Evolutionary conservation across 1,140 invertebrate species (phyloP).

Genomic region (Leptoteleia sp.): DNA sequence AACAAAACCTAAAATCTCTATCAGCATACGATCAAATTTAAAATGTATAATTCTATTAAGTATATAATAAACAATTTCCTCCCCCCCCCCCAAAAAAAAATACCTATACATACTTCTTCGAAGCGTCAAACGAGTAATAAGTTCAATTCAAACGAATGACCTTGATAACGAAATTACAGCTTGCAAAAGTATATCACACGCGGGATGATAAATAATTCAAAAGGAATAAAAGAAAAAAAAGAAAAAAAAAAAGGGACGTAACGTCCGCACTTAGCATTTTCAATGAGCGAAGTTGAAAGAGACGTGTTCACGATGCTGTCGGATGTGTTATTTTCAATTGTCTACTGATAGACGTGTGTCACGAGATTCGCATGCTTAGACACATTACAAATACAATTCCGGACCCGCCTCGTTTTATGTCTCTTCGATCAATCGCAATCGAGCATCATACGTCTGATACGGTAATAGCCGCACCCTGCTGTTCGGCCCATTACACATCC

Average conservation of each 20-base stretch:
- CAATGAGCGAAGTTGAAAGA: slow-evolving; percentile 31
- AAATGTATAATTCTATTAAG: no score
- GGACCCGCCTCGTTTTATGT: slow-evolving; percentile 57
- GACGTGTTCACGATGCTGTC: slow-evolving; percentile 35
- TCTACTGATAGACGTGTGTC: slow-evolving; percentile 52
- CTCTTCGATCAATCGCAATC: slow-evolving; percentile 59
- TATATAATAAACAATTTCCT: no score
- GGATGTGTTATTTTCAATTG: slow-evolving; percentile 55
- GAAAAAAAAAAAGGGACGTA: slow-evolving; percentile 24
- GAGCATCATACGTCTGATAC: slow-evolving; percentile 54
- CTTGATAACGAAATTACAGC: no score
- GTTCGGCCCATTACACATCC: slow-evolving; percentile 59
- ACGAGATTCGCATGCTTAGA: slow-evolving; percentile 53
- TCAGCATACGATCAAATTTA: no score
- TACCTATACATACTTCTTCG: no score
- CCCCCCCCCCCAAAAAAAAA: no score
- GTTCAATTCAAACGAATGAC: background rate
- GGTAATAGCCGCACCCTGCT: slow-evolving; percentile 64
- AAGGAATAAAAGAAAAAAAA: no score
- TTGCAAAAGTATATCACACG: slow-evolving; percentile 1
- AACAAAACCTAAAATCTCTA: no score
- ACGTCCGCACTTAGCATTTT: slow-evolving; percentile 42
- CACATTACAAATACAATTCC: slow-evolving; percentile 57
- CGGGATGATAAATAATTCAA: slow-evolving; percentile 23
- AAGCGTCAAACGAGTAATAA: no score